These are phyloP conservation scores for Pyrocoelia pectoralis DNA, from an alignment of 2,888 invertebrate species.

Conservation along the genomic window DNA sequence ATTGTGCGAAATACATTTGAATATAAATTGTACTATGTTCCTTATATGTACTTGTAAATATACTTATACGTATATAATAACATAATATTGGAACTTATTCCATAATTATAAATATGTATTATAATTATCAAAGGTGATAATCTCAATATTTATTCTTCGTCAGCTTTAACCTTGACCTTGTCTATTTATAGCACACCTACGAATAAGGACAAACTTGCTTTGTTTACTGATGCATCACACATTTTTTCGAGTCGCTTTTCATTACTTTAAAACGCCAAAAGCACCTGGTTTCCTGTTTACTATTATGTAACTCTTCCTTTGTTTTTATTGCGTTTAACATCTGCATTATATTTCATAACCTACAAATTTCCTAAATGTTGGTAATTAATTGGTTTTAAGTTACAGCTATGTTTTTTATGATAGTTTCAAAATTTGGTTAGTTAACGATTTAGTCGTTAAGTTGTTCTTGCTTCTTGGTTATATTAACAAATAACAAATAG, in stretches of 20 bases:
- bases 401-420: not conserved
- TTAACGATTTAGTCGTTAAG: not conserved
- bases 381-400: not conserved
- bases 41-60: too few species aligned
- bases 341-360: conserved; percentile 3
- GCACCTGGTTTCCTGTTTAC: conserved; percentile 39
- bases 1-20: too few species aligned
- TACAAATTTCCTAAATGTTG: not conserved
- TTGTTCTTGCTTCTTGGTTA: not conserved
- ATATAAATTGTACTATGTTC: too few species aligned
- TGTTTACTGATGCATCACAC: conserved; percentile 34
- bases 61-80: too few species aligned
- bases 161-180: conserved; percentile 41
- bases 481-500: not conserved
- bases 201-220: conserved; percentile 35
- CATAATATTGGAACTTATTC: too few species aligned
- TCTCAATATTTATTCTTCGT: conserved; percentile 33
- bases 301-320: conserved; percentile 13
- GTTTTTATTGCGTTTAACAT: conserved; percentile 14
- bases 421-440: not conserved
- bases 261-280: conserved; percentile 10
- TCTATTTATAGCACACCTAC: conserved; percentile 36
- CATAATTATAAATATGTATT: too few species aligned
- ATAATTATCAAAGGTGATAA: conserved; percentile 18
- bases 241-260: conserved; percentile 24